These are phyloP conservation scores for Ferrisia virgata DNA, from an alignment of 2,888 invertebrate genomes.

Conservation along the genomic window DNA sequence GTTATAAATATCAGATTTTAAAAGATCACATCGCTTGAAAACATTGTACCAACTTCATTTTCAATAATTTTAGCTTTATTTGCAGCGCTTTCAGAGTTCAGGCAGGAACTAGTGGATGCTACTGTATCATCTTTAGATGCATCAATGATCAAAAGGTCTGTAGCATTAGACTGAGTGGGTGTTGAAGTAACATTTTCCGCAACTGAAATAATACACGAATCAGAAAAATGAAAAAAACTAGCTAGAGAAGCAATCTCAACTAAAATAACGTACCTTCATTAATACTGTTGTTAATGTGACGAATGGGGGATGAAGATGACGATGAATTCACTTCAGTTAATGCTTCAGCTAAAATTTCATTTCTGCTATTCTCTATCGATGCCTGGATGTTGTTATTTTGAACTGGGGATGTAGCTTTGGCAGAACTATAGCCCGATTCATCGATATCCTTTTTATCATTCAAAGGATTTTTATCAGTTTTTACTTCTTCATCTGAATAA, in stretches of 20 bases:
- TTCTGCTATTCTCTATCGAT: constrained; percentile 4
- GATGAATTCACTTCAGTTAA: constrained; percentile 28
- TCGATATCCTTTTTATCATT: constrained; percentile 48
- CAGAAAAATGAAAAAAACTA: background rate
- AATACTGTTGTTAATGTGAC: background rate
- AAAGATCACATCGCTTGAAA: background rate
- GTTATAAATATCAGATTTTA: background rate
- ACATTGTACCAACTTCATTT: background rate
- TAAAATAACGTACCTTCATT: background rate
- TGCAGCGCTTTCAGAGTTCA: background rate
- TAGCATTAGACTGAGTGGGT: background rate
- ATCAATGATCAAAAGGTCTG: background rate
- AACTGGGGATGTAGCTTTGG: constrained; percentile 53
- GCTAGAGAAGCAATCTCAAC: background rate
- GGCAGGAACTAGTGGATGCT: background rate
- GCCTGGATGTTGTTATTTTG: constrained; percentile 42
- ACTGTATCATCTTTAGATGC: background rate
- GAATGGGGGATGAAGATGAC: background rate
- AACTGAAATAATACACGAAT: background rate
- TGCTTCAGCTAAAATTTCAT: constrained; percentile 42
- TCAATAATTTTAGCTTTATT: background rate
- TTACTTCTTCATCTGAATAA: constrained; percentile 77
- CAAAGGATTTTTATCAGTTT: constrained; percentile 56
- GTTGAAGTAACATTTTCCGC: background rate
- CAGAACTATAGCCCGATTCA: constrained; percentile 69